Percentiles rank a stretch among this genome's conserved stretches.
phyloP scores from a whole-genome alignment of 2,797 vertebrate species.

The Chelon labrosus region DNA sequence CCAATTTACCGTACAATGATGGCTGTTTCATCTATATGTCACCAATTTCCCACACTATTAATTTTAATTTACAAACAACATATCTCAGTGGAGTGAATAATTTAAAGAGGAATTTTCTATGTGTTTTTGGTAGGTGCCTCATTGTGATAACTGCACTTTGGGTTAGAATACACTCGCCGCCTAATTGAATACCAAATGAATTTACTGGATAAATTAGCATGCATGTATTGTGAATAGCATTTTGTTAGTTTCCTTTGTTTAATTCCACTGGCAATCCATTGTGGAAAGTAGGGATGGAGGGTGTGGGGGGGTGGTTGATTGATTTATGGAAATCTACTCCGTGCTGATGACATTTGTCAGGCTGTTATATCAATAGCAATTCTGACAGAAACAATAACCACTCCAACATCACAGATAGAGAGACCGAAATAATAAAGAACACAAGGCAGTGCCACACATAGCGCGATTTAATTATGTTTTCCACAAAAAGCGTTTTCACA shows the following conservation, averaged over 20 bases:
- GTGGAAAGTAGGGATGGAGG: slow-evolving; percentile 32
- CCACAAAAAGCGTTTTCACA: slow-evolving; percentile 14
- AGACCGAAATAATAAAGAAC: slow-evolving; percentile 32
- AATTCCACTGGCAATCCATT: slow-evolving; percentile 47
- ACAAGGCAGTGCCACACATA: slow-evolving; percentile 15
- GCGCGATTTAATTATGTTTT: slow-evolving; percentile 39
- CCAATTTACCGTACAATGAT: background rate
- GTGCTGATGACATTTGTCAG: slow-evolving; percentile 64
- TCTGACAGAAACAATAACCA: slow-evolving; percentile 63
- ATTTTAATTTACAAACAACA: background rate
- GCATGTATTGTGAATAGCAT: slow-evolving; percentile 28
- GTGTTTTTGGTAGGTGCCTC: slow-evolving; percentile 9
- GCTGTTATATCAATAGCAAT: slow-evolving; percentile 60
- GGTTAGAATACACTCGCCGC: slow-evolving; percentile 19
- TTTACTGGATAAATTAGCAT: slow-evolving; percentile 43
- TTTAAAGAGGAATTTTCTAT: background rate
- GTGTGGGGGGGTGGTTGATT: slow-evolving; percentile 51
- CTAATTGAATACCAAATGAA: slow-evolving; percentile 37
- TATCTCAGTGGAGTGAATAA: slow-evolving; percentile 21
- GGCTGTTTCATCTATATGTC: slow-evolving; percentile 11
- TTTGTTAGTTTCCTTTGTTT: slow-evolving; percentile 51
- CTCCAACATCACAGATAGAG: slow-evolving; percentile 41
- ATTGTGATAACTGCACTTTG: slow-evolving; percentile 26
- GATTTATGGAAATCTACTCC: slow-evolving; percentile 73
- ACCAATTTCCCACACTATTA: background rate